phyloP scores from a whole-genome alignment of 2,888 invertebrate species.

The Odontothrips loti region DNA sequence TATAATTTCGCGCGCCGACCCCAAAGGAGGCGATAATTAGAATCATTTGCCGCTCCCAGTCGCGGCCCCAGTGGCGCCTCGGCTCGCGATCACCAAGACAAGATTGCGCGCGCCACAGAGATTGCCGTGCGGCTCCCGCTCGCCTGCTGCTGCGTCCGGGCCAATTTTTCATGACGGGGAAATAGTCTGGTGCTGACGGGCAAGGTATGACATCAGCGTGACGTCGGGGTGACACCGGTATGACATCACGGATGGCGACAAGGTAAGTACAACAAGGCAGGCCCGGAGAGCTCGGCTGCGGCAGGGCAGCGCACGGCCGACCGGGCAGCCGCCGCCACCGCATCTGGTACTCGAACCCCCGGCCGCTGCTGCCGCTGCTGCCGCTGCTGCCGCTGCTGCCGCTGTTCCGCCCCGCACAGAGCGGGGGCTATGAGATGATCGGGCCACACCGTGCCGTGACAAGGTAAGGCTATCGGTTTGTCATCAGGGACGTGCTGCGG shows the following conservation, averaged over 20 bases:
- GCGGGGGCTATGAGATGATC: neutral
- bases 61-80: neutral
- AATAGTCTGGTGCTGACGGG: neutral
- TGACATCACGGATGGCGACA: neutral
- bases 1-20: neutral
- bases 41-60: neutral
- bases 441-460: neutral
- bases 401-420: no score
- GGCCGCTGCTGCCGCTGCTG: no score
- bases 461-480: slow-evolving; percentile 2
- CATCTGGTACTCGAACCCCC: no score
- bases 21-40: neutral
- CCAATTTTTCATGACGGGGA: neutral
- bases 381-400: no score
- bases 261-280: no score
- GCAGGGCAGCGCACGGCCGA: no score
- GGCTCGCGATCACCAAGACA: neutral
- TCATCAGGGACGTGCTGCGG: neutral
- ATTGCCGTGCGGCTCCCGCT: neutral
- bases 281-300: no score
- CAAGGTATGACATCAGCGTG: neutral
- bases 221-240: neutral
- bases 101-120: neutral
- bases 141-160: neutral
- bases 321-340: no score